These are phyloP conservation scores for Papilio polytes DNA, from an alignment of 1,140 invertebrate species.

Conservation along the genomic window DNA sequence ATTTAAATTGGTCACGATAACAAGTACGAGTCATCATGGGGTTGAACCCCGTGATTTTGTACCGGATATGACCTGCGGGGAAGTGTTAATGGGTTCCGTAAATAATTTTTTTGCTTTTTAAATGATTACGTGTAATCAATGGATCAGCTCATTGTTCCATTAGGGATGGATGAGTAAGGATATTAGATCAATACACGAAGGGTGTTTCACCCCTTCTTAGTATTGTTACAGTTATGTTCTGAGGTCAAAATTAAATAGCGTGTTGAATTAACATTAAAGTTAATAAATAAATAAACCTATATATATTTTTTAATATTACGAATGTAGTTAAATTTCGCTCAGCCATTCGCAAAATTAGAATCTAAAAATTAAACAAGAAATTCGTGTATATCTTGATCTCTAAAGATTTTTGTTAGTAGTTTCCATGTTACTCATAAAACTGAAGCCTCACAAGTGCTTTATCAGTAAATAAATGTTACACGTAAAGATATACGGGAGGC, in stretches of 20 bases:
- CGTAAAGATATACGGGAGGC: too few relatives aligned
- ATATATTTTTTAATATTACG: too few relatives aligned
- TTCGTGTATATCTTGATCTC: too few relatives aligned
- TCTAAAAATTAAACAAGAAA: too few relatives aligned
- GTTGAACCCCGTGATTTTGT: conserved; percentile 62
- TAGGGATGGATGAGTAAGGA: conserved; percentile 48
- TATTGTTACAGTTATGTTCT: conserved; percentile 9
- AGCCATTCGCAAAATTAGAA: too few relatives aligned
- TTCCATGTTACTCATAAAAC: too few relatives aligned
- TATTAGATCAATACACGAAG: conserved; percentile 36
- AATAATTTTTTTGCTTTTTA: conserved; percentile 55
- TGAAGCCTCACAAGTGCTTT: too few relatives aligned
- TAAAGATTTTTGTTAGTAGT: too few relatives aligned
- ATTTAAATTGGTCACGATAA: conserved; percentile 58
- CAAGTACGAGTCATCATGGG: conserved; percentile 58
- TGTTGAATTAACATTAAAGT: not conserved
- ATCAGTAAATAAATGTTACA: too few relatives aligned
- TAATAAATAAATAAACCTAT: not conserved
- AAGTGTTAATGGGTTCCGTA: conserved; percentile 71
- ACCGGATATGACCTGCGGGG: conserved; percentile 73
- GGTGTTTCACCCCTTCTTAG: conserved; percentile 34
- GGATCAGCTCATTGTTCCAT: conserved; percentile 49
- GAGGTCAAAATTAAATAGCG: not conserved
- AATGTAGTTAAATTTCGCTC: too few relatives aligned
- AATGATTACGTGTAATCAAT: conserved; percentile 58